A percentile compares a stretch with the other conserved stretches of the same genome.
Conservation (phyloP, 2,113 vertebrate genomes). For the Eurypyga helias region DNA sequence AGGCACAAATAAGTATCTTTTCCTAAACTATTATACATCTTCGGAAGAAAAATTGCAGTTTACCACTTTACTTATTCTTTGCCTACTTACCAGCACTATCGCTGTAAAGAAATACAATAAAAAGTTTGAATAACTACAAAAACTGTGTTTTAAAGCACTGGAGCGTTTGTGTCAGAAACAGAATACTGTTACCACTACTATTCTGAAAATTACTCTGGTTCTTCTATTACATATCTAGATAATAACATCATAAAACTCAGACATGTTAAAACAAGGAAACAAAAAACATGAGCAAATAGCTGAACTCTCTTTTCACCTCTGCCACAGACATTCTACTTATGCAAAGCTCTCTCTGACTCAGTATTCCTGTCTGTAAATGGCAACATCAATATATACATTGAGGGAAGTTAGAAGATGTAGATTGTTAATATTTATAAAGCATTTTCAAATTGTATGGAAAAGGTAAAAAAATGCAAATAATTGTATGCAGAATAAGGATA, state of each 20-base stretch:
- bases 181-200: background rate
- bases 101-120: background rate
- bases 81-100: background rate
- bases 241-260: background rate
- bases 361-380: background rate
- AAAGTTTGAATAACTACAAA: background rate
- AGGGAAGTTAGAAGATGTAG: background rate
- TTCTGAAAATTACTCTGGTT: background rate
- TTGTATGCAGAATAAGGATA: background rate
- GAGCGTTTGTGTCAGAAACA: background rate
- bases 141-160: background rate
- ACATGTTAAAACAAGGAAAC: background rate
- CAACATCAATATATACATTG: background rate
- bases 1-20: background rate
- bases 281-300: background rate
- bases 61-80: background rate
- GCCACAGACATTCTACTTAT: background rate
- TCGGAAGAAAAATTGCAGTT: background rate
- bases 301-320: background rate
- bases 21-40: background rate
- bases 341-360: background rate
- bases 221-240: background rate
- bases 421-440: background rate
- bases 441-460: background rate
- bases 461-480: background rate